Percentiles rank a stretch among this genome's conserved stretches.
phyloP scores from a whole-genome alignment of 2,888 invertebrate genomes.

The Nasonovia ribisnigri region DNA sequence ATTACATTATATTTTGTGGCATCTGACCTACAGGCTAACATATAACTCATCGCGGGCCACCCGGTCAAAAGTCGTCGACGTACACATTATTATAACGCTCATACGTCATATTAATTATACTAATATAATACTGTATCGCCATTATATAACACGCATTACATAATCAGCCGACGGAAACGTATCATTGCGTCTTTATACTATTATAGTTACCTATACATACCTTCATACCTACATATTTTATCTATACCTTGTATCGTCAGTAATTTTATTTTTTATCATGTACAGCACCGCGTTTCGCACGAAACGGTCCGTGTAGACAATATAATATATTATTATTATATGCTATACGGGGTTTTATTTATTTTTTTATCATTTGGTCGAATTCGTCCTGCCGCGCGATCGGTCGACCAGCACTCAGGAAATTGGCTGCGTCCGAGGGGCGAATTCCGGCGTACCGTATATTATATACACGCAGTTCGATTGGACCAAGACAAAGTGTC shows the following conservation, averaged over 20 bases:
- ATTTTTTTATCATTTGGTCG: not conserved
- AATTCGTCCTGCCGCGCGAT: slow-evolving; percentile 29
- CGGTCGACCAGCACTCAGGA: slow-evolving; percentile 60
- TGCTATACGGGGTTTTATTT: not conserved
- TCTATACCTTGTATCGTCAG: not conserved
- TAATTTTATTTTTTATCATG: not conserved
- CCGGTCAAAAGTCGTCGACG: slow-evolving; percentile 34
- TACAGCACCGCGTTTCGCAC: not conserved
- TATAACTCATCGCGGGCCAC: slow-evolving; percentile 4
- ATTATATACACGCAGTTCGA: slow-evolving; percentile 43
- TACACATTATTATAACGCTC: not conserved
- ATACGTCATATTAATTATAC: not conserved
- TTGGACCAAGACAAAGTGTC: slow-evolving; percentile 63
- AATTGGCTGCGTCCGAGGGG: slow-evolving; percentile 63
- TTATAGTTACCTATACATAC: too few relatives aligned
- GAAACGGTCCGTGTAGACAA: not conserved
- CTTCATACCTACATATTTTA: not conserved
- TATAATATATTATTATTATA: not conserved
- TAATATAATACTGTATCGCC: not conserved
- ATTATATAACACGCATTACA: not conserved
- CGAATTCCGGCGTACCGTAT: slow-evolving; percentile 47
- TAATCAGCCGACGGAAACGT: not conserved
- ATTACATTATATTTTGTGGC: slow-evolving; percentile 59
- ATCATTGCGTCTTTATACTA: not conserved
- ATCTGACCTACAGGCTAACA: slow-evolving; percentile 44